A percentile compares a stretch with the other conserved stretches of the same genome.
phyloP scores from a whole-genome alignment of 2,888 invertebrate genomes.

The Cephus runcator region DNA sequence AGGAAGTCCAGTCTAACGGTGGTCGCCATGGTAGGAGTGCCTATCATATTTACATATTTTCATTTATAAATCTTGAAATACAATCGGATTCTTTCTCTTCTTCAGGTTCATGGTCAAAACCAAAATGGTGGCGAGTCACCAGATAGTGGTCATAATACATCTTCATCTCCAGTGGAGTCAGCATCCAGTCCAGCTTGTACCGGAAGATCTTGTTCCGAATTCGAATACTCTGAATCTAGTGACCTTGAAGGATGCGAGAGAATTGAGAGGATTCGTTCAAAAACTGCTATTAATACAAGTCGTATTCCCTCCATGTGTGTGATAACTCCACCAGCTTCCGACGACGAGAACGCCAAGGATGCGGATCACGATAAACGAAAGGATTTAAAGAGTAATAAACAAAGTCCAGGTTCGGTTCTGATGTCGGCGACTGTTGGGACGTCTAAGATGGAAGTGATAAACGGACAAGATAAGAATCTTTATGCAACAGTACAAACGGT shows the following conservation, averaged over 20 bases:
- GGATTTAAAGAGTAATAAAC: constrained; percentile 30
- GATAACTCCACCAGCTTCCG: constrained; percentile 88
- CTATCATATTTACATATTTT: background rate
- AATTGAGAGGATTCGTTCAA: constrained; percentile 85
- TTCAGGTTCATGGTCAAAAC: constrained; percentile 62
- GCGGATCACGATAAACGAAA: constrained; percentile 48
- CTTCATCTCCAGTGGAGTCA: constrained; percentile 82
- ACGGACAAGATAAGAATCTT: constrained; percentile 60
- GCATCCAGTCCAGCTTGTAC: constrained; percentile 78
- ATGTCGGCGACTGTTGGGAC: constrained; percentile 63
- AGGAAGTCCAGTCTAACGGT: constrained; percentile 76
- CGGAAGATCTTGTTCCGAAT: constrained; percentile 77
- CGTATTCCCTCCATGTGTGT: constrained; percentile 94
- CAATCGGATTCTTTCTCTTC: constrained; percentile 3
- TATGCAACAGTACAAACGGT: constrained; percentile 61
- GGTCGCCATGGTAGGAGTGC: constrained; percentile 57
- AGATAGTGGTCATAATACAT: constrained; percentile 84
- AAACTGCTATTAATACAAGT: constrained; percentile 87
- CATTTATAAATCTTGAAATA: background rate
- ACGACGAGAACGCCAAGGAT: constrained; percentile 78
- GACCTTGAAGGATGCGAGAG: constrained; percentile 89
- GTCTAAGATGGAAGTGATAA: constrained; percentile 62
- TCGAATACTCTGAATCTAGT: constrained; percentile 88
- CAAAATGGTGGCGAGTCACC: constrained; percentile 78
- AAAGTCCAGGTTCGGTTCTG: constrained; percentile 47